Evolutionary conservation across 1,140 invertebrate genomes (phyloP), one percentile per base, ranked within the genome.

Genomic region (Drosophila obscura): DNA sequence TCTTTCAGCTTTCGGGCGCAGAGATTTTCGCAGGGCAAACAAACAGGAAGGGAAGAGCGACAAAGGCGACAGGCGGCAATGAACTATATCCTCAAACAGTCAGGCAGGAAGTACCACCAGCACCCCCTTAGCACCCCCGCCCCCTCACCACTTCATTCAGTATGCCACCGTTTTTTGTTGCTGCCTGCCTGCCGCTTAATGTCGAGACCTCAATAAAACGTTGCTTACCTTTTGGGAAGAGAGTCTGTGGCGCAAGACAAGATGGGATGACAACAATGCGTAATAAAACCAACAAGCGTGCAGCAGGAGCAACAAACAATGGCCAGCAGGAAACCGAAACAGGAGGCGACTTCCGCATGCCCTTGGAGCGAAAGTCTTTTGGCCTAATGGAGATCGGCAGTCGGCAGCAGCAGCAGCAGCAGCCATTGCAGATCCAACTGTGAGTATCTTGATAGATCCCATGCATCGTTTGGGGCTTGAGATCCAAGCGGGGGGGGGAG

Each of bases 201-300:
- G 77, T 78, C 49, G 74, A 53, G 61, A 85, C 77, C 78, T 67
- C 68, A 74, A 85, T 75, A 77, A 85, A 77, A 77, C 77, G 74
- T 81, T 77, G 77, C 73, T 81, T 81, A 85, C 81, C 77, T 85
- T 77, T 67, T 77, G 64, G 57, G 45, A 2, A 1, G 63, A 49
- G 61, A 71, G 77, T 73, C 63, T n/a, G 48, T 13, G 26, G 39
- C 35, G 26, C 6, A 51, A 43, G 57, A 19, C 19, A 19, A 19
- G 19, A 19, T 26, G 58, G 51, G 43, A 53, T 72, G 67, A 73
- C 61, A 73, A 73, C 78, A 82, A 62, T 68, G 61, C 73, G 58
- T 75, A 72, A 83, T 84, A 83, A 83, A 83, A 84, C 61, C 76
- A 77, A 68, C 77, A 77, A 73, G 72, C 57, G 69, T 63, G 57